phyloP scores from a whole-genome alignment of 2,888 invertebrate species.

The Miltochrista miniata region DNA sequence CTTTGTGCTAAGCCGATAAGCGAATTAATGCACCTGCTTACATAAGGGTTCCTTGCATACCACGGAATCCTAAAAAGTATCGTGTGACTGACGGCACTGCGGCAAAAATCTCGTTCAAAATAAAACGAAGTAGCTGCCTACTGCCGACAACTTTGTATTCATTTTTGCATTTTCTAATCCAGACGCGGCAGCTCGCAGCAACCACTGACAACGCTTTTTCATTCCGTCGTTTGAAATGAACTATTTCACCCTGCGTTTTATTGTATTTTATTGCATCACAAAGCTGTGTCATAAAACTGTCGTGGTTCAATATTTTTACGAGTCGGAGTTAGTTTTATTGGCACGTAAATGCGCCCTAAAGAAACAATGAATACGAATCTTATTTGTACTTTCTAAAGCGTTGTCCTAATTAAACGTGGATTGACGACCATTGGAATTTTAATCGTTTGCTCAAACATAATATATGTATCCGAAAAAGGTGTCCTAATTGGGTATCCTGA shows the following conservation, averaged over 20 bases:
- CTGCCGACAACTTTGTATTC: conserved; percentile 27
- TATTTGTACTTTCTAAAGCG: not conserved
- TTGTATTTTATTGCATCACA: conserved; percentile 24
- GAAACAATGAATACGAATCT: not conserved
- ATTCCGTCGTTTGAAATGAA: conserved; percentile 35
- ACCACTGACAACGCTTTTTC: conserved; percentile 37
- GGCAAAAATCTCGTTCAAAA: conserved; percentile 21
- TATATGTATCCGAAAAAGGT: too few relatives aligned
- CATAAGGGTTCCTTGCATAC: too few relatives aligned
- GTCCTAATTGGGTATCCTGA: too few relatives aligned
- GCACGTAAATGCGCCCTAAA: conserved; percentile 1
- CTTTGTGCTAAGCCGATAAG: too few relatives aligned
- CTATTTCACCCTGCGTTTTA: conserved; percentile 25
- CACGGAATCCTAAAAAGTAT: conserved; percentile 13
- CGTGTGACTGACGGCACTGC: conserved; percentile 26
- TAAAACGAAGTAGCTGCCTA: conserved; percentile 25
- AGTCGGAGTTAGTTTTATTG: conserved; percentile 21
- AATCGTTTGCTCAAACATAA: too few relatives aligned
- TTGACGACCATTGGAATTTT: not conserved
- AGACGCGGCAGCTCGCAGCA: conserved; percentile 24
- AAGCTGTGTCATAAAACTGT: conserved; percentile 24
- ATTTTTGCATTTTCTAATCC: conserved; percentile 38
- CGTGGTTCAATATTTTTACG: conserved; percentile 34
- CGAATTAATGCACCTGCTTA: too few relatives aligned
- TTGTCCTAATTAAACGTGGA: not conserved